A percentile compares a stretch with the other conserved stretches of the same genome.
Evolutionary conservation across 2,888 invertebrate genomes (phyloP).

Genomic region (Dichetophora obliterata): DNA sequence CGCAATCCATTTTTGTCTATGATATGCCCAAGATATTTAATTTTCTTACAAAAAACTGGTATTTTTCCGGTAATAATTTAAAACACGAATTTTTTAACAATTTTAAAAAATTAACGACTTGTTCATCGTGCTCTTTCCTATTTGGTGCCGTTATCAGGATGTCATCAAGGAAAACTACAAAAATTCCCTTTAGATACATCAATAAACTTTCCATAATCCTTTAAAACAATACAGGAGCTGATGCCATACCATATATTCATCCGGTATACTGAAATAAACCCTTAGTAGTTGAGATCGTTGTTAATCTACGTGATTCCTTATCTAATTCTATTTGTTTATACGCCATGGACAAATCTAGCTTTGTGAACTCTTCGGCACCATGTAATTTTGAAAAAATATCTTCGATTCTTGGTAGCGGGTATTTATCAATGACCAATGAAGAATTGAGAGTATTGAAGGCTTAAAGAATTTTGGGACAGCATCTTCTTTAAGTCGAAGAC

Average conservation of each 20-base stretch:
- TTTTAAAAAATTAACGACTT: too few relatives aligned
- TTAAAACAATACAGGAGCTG: conserved; percentile 63
- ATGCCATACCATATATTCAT: conserved; percentile 57
- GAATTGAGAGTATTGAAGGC: conserved; percentile 52
- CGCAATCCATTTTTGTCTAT: too few relatives aligned
- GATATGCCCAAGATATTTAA: too few relatives aligned
- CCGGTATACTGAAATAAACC: conserved; percentile 45
- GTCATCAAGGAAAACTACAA: conserved; percentile 54
- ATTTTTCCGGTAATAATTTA: too few relatives aligned
- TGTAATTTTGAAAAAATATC: conserved; percentile 52
- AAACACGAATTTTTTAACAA: too few relatives aligned
- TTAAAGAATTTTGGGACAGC: conserved; percentile 39
- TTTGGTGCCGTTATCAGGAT: conserved; percentile 48
- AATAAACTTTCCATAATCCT: conserved; percentile 57
- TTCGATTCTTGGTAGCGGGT: conserved; percentile 56
- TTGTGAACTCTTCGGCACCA: conserved; percentile 43
- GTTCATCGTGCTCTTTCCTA: conserved; percentile 17
- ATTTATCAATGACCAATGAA: conserved; percentile 51
- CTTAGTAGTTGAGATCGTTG: conserved; percentile 56
- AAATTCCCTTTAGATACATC: conserved; percentile 46
- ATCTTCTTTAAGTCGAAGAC: too few relatives aligned
- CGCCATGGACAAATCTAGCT: conserved; percentile 52
- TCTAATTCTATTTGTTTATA: conserved; percentile 62
- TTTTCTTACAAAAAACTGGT: too few relatives aligned
- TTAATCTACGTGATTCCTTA: conserved; percentile 52